These are phyloP conservation scores for Epirrita christyi DNA, from an alignment of 2,888 invertebrate genomes.

Conservation along the genomic window DNA sequence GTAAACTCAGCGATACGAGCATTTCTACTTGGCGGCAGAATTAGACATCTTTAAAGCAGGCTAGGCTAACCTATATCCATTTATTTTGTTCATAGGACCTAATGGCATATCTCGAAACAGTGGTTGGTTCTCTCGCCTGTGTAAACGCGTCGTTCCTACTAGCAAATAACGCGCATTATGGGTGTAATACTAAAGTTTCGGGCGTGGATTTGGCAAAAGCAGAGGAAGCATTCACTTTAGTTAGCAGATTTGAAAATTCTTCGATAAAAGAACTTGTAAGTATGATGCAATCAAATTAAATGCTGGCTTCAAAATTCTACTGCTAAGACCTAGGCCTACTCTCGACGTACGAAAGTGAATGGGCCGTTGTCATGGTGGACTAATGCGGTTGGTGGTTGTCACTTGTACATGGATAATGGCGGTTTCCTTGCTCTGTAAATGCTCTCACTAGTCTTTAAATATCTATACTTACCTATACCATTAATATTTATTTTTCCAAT, in stretches of 20 bases:
- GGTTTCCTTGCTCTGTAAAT: too few species aligned
- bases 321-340: too few species aligned
- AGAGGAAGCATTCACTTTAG: constrained; percentile 87
- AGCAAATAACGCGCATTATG: constrained; percentile 88
- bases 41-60: background rate
- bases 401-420: too few species aligned
- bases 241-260: constrained; percentile 89
- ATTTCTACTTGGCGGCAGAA: too few species aligned
- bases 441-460: too few species aligned
- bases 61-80: background rate
- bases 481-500: too few species aligned
- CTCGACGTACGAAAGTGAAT: too few species aligned
- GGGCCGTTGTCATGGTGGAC: too few species aligned
- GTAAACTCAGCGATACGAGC: too few species aligned
- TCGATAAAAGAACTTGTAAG: constrained; percentile 86
- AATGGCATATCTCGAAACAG: constrained; percentile 90
- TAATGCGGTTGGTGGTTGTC: too few species aligned
- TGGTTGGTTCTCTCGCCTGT: constrained; percentile 94
- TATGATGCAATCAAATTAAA: background rate
- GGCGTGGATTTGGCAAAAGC: constrained; percentile 90
- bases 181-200: constrained; percentile 92
- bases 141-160: constrained; percentile 95
- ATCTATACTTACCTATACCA: too few species aligned
- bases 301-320: too few species aligned
- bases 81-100: constrained; percentile 77